A percentile compares a stretch with the other conserved stretches of the same genome.
These are phyloP conservation scores for Rhopalosiphum maidis DNA, from an alignment of 1,140 invertebrate species.

Conservation along the genomic window DNA sequence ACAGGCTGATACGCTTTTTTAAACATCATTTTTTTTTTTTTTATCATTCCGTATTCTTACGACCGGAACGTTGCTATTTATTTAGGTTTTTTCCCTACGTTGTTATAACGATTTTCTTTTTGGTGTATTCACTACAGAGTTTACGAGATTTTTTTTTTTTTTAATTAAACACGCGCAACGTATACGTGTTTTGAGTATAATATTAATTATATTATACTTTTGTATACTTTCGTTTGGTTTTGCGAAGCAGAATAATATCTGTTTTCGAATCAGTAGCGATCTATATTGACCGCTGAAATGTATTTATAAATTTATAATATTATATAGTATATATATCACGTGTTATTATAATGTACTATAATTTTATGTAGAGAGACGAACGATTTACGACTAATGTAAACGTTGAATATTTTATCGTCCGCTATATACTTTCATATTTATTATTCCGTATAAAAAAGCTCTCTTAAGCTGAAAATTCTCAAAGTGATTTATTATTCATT, in stretches of 20 bases:
- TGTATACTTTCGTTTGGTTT: background rate
- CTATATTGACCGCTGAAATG: background rate
- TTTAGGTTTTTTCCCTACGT: background rate
- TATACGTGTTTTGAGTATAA: background rate
- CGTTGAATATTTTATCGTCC: background rate
- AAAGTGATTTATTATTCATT: background rate
- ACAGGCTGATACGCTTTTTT: constrained; percentile 35
- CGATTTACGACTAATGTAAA: background rate
- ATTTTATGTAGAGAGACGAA: background rate
- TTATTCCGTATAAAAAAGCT: background rate
- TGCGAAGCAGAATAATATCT: background rate
- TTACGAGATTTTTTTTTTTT: background rate
- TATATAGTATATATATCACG: background rate
- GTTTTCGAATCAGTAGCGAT: background rate
- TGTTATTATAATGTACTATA: background rate
- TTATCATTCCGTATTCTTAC: constrained; percentile 17
- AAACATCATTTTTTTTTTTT: constrained; percentile 18
- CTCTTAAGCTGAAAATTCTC: background rate
- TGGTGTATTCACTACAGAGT: background rate
- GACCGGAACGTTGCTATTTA: constrained; percentile 30
- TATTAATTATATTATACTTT: background rate
- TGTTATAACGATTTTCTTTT: background rate
- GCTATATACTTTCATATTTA: background rate
- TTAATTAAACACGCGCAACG: background rate
- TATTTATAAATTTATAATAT: background rate